A percentile compares a stretch with the other conserved stretches of the same genome.
phyloP scores from a whole-genome alignment of 2,797 vertebrate genomes.

The Triplophysa bombifrons region DNA sequence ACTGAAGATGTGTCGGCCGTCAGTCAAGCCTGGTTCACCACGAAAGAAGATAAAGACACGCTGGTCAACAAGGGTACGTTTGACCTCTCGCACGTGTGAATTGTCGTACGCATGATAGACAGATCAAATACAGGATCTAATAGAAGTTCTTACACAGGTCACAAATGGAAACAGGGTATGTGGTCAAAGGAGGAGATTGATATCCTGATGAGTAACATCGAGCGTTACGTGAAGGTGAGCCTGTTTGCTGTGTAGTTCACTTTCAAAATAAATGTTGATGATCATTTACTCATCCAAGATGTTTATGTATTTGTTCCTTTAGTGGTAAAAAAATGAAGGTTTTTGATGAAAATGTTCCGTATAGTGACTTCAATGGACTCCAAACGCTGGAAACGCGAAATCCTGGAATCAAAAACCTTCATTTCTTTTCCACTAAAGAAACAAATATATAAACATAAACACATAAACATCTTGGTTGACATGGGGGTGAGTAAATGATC shows the following conservation, averaged over 20 bases:
- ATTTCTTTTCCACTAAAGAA: too few relatives aligned
- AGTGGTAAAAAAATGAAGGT: too few relatives aligned
- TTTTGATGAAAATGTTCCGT: too few relatives aligned
- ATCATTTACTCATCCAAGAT: too few relatives aligned
- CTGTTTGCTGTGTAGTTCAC: background rate
- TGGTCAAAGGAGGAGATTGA: conserved; percentile 99
- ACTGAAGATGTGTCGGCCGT: conserved; percentile 89
- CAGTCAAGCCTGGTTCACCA: conserved; percentile 99
- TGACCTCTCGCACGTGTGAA: background rate
- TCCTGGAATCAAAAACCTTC: too few relatives aligned
- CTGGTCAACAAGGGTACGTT: conserved; percentile 92
- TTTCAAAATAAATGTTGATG: too few relatives aligned
- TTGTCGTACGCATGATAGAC: background rate
- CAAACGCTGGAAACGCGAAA: too few relatives aligned
- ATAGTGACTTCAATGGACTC: too few relatives aligned
- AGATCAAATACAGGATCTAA: background rate
- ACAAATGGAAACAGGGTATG: conserved; percentile 99
- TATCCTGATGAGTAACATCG: conserved; percentile 96
- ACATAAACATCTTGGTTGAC: too few relatives aligned
- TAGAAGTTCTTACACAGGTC: conserved; percentile 76
- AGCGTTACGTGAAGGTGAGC: conserved; percentile 91
- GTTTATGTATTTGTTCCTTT: too few relatives aligned
- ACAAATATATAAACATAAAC: too few relatives aligned
- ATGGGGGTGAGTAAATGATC: too few relatives aligned
- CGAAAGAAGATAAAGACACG: conserved; percentile 98